Percentiles rank a stretch among this genome's conserved stretches.
phyloP scores from a whole-genome alignment of 2,797 vertebrate species.

The Hoplostethus mediterraneus region DNA sequence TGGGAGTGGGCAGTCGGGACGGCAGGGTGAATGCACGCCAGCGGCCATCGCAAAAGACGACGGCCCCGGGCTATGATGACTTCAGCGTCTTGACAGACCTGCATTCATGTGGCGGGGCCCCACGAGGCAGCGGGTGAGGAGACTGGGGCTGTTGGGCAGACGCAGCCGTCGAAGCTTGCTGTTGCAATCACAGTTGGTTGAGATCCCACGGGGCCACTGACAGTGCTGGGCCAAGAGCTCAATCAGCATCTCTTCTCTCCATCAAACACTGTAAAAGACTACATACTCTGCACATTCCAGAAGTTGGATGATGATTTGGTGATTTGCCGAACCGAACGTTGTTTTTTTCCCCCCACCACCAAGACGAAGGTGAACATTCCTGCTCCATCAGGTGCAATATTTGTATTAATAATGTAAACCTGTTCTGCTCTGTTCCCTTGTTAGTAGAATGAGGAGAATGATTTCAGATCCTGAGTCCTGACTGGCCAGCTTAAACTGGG shows the following conservation, averaged over 20 bases:
- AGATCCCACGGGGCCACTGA: constrained; percentile 27
- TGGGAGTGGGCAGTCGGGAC: too few species aligned
- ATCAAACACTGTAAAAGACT: background rate
- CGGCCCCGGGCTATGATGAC: constrained; percentile 34
- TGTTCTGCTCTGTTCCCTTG: too few species aligned
- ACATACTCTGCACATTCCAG: too few species aligned
- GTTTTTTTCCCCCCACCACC: too few species aligned
- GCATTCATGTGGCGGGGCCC: constrained; percentile 2
- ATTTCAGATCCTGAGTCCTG: too few species aligned
- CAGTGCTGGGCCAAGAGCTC: constrained; percentile 9
- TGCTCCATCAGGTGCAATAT: too few species aligned
- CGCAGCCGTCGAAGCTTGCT: constrained; percentile 9
- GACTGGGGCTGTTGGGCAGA: constrained; percentile 7
- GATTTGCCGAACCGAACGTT: too few species aligned
- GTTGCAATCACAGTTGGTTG: constrained; percentile 41
- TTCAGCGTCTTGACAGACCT: constrained; percentile 23
- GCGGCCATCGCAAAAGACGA: constrained; percentile 10
- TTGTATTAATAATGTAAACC: too few species aligned
- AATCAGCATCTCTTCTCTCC: constrained; percentile 39
- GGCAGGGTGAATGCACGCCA: background rate
- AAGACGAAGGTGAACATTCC: too few species aligned
- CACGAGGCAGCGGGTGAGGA: background rate
- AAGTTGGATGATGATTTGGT: too few species aligned
- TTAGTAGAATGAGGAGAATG: too few species aligned
- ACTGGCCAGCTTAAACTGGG: too few species aligned